Evolutionary conservation across 2,797 vertebrate species (phyloP).

Genomic region (Lacerta bilineata): DNA sequence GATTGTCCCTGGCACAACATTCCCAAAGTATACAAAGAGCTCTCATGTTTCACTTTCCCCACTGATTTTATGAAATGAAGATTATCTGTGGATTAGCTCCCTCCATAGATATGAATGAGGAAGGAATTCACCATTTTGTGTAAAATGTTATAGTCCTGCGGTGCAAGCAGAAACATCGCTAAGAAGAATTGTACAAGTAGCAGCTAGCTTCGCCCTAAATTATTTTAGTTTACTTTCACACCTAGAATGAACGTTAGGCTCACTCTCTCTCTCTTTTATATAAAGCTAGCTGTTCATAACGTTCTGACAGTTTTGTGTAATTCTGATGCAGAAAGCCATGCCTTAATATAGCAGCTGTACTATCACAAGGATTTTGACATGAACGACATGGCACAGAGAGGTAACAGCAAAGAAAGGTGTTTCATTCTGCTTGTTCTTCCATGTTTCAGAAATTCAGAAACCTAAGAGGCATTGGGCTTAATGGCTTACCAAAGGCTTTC

Average conservation of each 20-base stretch:
- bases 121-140: too few species aligned
- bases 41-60: too few species aligned
- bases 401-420: too few species aligned
- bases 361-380: not conserved
- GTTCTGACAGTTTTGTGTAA: constrained; percentile 26
- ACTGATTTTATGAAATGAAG: too few species aligned
- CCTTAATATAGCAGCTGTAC: not conserved
- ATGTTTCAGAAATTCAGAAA: not conserved
- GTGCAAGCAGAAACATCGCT: too few species aligned
- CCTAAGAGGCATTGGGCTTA: too few species aligned
- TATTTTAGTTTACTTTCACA: constrained; percentile 58
- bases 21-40: too few species aligned
- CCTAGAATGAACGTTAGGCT: constrained; percentile 1
- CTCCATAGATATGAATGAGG: too few species aligned
- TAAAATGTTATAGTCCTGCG: too few species aligned
- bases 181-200: constrained; percentile 47
- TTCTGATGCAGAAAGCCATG: constrained; percentile 29
- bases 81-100: too few species aligned
- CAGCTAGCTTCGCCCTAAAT: constrained; percentile 32
- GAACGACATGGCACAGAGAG: not conserved
- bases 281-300: not conserved
- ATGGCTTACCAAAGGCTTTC: not conserved
- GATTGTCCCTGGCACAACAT: too few species aligned
- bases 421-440: not conserved
- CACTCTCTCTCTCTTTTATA: not conserved